Percentiles rank a stretch among this genome's conserved stretches.
These are phyloP conservation scores for Condylura cristata DNA, from an alignment of 2,113 vertebrate species.

Conservation along the genomic window DNA sequence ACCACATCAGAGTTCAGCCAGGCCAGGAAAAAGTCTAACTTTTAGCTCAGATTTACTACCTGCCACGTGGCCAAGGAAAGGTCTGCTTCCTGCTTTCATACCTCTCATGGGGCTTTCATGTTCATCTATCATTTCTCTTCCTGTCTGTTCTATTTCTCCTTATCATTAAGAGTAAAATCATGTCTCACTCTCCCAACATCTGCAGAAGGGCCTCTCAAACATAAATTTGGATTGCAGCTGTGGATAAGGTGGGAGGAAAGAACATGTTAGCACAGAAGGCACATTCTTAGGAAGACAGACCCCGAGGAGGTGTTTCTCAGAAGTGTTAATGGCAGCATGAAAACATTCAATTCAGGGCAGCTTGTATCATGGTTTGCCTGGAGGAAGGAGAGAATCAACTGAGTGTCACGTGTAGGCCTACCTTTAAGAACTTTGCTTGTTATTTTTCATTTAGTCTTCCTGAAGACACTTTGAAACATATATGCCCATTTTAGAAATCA, in stretches of 20 bases:
- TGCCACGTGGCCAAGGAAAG: neutral
- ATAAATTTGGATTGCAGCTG: neutral
- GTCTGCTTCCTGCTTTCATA: neutral
- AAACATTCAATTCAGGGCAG: neutral
- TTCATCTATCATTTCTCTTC: neutral
- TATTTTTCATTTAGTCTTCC: neutral
- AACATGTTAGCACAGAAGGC: neutral
- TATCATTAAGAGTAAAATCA: neutral
- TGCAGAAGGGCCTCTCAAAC: neutral
- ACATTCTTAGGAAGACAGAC: neutral
- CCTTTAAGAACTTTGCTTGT: neutral
- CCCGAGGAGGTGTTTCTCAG: neutral
- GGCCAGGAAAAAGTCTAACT: neutral
- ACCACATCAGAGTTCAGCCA: neutral
- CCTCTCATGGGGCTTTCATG: neutral
- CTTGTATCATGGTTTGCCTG: neutral
- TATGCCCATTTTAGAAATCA: neutral
- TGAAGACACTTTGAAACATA: neutral
- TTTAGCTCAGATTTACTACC: neutral
- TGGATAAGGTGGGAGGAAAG: neutral
- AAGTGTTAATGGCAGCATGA: neutral
- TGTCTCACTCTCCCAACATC: neutral
- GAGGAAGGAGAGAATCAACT: neutral
- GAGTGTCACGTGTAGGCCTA: neutral
- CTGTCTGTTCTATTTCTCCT: neutral